Conservation (phyloP, 2,797 vertebrate species). For the Taeniopygia guttata region DNA sequence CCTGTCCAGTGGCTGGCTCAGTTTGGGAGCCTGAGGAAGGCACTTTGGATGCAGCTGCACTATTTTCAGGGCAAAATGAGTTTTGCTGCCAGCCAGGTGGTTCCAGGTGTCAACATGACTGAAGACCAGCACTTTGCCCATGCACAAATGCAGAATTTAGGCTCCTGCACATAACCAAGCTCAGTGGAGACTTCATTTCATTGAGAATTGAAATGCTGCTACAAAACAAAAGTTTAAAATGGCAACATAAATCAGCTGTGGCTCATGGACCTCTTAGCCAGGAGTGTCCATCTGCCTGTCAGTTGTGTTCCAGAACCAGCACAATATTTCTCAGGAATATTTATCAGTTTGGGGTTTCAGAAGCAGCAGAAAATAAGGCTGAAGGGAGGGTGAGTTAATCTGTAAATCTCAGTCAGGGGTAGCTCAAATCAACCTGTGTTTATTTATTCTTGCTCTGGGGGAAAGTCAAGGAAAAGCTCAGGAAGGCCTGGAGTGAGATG, state of each 20-base stretch:
- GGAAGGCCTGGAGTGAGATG: not conserved
- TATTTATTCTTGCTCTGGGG: not conserved
- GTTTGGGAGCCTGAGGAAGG: not conserved
- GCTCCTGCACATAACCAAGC: not conserved
- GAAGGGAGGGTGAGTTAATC: not conserved
- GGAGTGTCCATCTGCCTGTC: not conserved
- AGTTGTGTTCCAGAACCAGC: not conserved
- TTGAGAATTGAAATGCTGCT: not conserved
- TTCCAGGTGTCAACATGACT: rapidly evolving
- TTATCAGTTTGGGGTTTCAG: not conserved
- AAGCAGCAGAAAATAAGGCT: not conserved
- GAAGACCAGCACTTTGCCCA: not conserved
- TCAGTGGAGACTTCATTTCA: not conserved
- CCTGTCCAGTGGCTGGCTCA: not conserved
- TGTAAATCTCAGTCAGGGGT: not conserved
- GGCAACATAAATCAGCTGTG: not conserved
- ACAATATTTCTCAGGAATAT: not conserved
- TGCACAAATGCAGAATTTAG: not conserved
- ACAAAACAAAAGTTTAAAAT: not conserved
- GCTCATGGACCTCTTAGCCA: not conserved
- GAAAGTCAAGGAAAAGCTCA: not conserved
- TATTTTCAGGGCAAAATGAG: not conserved
- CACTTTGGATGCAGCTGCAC: not conserved
- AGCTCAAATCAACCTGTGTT: not conserved
- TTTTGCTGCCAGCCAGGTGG: not conserved